Conservation (phyloP, 2,797 vertebrate species). For the Protonibea diacanthus region DNA sequence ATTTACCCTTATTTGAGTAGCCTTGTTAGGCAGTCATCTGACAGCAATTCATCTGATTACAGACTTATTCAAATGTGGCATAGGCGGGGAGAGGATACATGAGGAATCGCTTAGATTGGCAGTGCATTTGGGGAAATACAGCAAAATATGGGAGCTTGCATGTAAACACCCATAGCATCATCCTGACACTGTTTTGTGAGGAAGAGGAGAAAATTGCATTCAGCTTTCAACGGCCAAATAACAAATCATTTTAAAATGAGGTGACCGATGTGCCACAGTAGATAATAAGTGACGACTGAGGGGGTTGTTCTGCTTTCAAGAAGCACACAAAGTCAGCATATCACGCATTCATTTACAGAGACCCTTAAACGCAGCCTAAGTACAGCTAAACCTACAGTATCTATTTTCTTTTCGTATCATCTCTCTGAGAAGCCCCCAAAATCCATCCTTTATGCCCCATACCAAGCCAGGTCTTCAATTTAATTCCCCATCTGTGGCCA, state of each 20-base stretch:
- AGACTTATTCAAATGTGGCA: conserved; percentile 59
- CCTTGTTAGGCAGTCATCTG: conserved; percentile 64
- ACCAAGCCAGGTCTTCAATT: conserved; percentile 82
- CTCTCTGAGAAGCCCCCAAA: conserved; percentile 60
- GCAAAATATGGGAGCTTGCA: conserved; percentile 29
- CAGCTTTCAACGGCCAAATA: conserved; percentile 58
- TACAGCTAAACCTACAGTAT: conserved; percentile 68
- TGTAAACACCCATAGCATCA: conserved; percentile 33
- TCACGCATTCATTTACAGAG: conserved; percentile 53
- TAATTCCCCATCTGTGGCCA: conserved; percentile 86
- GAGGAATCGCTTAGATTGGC: conserved; percentile 38
- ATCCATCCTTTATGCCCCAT: conserved; percentile 72
- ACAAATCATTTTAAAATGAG: conserved; percentile 60
- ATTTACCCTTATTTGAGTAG: conserved; percentile 55
- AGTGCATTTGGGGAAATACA: conserved; percentile 22
- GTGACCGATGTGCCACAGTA: conserved; percentile 62
- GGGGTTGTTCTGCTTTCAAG: conserved; percentile 41
- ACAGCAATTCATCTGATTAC: conserved; percentile 63
- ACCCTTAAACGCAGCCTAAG: conserved; percentile 55
- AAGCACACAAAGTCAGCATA: conserved; percentile 57
- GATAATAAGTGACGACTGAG: conserved; percentile 57
- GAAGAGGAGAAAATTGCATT: conserved; percentile 4
- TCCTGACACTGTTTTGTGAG: conserved; percentile 35
- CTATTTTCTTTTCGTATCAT: conserved; percentile 59
- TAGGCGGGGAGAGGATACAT: conserved; percentile 27